Evolutionary conservation across 2,888 invertebrate genomes (phyloP), one percentile per base, ranked within the genome.

Genomic region (Punctoribates punctum): DNA sequence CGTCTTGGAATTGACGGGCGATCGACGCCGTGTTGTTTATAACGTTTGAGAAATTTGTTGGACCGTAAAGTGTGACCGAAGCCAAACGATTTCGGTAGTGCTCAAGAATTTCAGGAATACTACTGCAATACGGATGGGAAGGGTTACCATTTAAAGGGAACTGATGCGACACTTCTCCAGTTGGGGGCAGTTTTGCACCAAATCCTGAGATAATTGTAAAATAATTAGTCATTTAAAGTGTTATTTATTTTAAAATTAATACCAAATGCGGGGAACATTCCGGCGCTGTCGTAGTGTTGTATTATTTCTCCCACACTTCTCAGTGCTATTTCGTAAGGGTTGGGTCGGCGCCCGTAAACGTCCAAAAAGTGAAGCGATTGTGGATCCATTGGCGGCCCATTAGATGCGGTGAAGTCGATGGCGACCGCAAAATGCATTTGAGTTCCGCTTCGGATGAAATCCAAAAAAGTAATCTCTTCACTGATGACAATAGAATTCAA

Each of bases 1-100:
- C 87, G 81, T 85, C 85, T 77, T 82, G 81, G 78, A 83, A 83
- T 20, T 83, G 81, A 38, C 83, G 78, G 4, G 87, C 87, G 83
- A 87, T 86, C 77, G 83, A 83, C 78, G 67, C 77, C 74, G 65
- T 73, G 46, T 48, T 73, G 34, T 73, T 65, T 11, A 79, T 78
- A 29, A 76, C 54, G 0, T 88, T 88, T 17, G 87, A 84, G 81
- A 88, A 88, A 81, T 88, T 88, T 9, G 88, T 88, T 11, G 88
- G 88, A 1, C 88, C 87, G 80, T 85, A 87, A 11, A 88, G 82
- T 79, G 86, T 85, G 1, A 88, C 85, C 77, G 84, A 83, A 76
- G 83, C 80, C 38, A 88, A 83, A 65, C 86, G 85, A 74, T 82
- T 82, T 51, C 85, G 83, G 81, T 87, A 88, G 3, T 87, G 85